phyloP scores from a whole-genome alignment of 2,888 invertebrate species.

The Linnaemya tessellans region DNA sequence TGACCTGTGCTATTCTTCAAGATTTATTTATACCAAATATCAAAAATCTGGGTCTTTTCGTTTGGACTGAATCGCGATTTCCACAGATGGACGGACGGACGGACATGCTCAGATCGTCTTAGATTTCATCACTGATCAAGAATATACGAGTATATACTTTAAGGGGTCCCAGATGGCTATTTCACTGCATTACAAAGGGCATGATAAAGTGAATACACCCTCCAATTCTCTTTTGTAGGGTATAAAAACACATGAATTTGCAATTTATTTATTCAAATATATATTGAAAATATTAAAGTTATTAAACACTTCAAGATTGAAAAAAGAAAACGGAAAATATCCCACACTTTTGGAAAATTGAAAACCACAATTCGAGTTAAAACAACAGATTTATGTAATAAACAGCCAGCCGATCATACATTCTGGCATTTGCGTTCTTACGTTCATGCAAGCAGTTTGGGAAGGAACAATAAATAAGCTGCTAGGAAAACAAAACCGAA shows the following conservation, averaged over 20 bases:
- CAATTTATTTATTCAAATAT: slow-evolving; percentile 8
- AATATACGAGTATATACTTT: too few relatives aligned
- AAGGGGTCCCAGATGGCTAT: too few relatives aligned
- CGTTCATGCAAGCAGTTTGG: slow-evolving; percentile 6
- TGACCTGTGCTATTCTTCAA: too few relatives aligned
- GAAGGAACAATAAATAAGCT: slow-evolving; percentile 41
- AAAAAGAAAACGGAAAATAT: slow-evolving; percentile 24
- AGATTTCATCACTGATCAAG: too few relatives aligned
- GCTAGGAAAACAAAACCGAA: slow-evolving; percentile 30
- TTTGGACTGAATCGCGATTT: too few relatives aligned
- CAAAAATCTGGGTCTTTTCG: too few relatives aligned
- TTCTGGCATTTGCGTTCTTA: slow-evolving; percentile 6
- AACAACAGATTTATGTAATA: slow-evolving; percentile 67
- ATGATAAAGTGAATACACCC: too few relatives aligned
- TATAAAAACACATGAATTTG: not conserved
- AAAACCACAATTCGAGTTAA: slow-evolving; percentile 61
- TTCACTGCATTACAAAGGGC: too few relatives aligned
- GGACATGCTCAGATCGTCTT: too few relatives aligned
- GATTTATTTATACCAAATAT: too few relatives aligned
- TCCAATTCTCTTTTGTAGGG: too few relatives aligned
- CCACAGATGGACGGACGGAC: too few relatives aligned
- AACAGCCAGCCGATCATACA: slow-evolving; percentile 39
- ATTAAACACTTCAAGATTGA: slow-evolving; percentile 39
- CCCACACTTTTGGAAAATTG: slow-evolving; percentile 18
- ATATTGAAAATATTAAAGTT: slow-evolving; percentile 11